Conservation (phyloP, 2,888 invertebrate species). For the Ornithoptera priamus region DNA sequence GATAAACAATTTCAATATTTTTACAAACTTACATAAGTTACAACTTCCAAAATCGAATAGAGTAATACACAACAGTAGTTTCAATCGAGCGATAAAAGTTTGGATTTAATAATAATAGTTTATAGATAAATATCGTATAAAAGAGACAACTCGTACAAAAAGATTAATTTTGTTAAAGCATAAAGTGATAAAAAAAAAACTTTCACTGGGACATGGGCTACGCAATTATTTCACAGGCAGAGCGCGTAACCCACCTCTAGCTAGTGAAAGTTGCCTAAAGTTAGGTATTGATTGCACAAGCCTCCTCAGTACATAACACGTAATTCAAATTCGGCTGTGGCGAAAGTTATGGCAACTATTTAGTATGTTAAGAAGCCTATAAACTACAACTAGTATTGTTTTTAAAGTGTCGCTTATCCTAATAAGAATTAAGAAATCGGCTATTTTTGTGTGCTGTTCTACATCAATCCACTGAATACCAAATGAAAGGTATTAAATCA, state of each 20-base stretch:
- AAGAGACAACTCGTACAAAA: neutral
- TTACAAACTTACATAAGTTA: neutral
- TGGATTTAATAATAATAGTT: too few relatives aligned
- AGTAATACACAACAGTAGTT: too few relatives aligned
- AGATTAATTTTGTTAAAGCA: neutral
- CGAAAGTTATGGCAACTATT: constrained; percentile 64
- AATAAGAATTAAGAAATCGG: constrained; percentile 3
- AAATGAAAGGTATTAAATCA: neutral
- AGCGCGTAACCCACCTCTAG: constrained; percentile 63
- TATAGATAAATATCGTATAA: neutral
- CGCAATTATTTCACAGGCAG: constrained; percentile 75
- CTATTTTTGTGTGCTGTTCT: neutral
- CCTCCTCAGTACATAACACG: constrained; percentile 53
- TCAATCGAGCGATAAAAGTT: too few relatives aligned
- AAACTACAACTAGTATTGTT: constrained; percentile 1
- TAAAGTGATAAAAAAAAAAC: constrained; percentile 46
- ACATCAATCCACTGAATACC: neutral
- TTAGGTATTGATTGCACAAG: constrained; percentile 78
- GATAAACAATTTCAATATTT: neutral
- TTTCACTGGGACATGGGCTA: constrained; percentile 70
- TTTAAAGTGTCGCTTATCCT: constrained; percentile 9
- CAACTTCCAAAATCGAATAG: too few relatives aligned
- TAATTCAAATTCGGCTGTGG: constrained; percentile 74
- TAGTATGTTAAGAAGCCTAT: constrained; percentile 22
- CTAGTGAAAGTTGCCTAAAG: constrained; percentile 78